These are phyloP conservation scores for Latheticus oryzae DNA, from an alignment of 2,888 invertebrate genomes.

Conservation along the genomic window DNA sequence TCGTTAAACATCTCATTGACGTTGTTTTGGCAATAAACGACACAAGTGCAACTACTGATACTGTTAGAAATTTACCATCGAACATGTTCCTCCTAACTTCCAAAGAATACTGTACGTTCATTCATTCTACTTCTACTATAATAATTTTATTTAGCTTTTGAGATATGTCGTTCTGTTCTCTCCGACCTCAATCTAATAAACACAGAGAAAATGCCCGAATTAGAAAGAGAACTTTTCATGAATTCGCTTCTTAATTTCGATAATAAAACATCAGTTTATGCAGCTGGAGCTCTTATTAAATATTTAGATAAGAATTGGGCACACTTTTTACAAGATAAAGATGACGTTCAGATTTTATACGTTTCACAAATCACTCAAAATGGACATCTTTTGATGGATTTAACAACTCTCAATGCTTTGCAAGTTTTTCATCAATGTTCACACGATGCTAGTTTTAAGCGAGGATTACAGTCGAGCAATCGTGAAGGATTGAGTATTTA, in stretches of 20 bases:
- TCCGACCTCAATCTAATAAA: conserved; percentile 56
- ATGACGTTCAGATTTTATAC: conserved; percentile 69
- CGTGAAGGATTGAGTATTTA: conserved; percentile 81
- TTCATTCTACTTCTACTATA: background rate
- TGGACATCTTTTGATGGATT: conserved; percentile 78
- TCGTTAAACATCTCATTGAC: conserved; percentile 61
- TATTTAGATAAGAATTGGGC: conserved; percentile 77
- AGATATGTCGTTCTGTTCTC: conserved; percentile 54
- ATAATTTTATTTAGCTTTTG: conserved; percentile 51
- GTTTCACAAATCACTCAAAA: conserved; percentile 72
- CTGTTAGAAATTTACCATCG: conserved; percentile 61
- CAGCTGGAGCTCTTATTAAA: conserved; percentile 78
- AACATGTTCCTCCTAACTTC: conserved; percentile 70
- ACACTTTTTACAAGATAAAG: conserved; percentile 57
- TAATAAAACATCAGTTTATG: conserved; percentile 73
- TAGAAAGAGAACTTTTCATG: conserved; percentile 71
- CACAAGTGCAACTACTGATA: conserved; percentile 49
- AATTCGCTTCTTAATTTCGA: conserved; percentile 74
- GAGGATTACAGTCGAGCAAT: conserved; percentile 69
- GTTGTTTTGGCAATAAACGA: conserved; percentile 46
- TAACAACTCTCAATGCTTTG: conserved; percentile 78
- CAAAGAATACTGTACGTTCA: conserved; percentile 70
- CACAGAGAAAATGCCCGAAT: conserved; percentile 66
- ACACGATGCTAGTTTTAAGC: conserved; percentile 82
- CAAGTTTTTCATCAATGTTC: conserved; percentile 80